phyloP scores from a whole-genome alignment of 2,888 invertebrate species.

The Andricus curvator region DNA sequence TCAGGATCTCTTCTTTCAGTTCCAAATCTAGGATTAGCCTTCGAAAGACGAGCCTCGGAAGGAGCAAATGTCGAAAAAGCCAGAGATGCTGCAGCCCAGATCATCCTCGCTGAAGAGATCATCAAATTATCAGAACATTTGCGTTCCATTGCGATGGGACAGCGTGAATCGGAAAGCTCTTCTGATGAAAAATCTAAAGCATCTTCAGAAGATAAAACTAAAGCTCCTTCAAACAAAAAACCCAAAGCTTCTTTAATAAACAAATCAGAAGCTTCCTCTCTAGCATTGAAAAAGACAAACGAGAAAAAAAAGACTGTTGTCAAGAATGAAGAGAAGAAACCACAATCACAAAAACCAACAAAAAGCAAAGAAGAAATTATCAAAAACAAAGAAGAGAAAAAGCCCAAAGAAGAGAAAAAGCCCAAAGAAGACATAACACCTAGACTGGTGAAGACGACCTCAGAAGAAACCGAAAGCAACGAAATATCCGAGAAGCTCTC shows the following conservation, averaged over 20 bases:
- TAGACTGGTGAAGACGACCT: background rate
- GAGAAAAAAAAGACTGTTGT: conserved; percentile 7
- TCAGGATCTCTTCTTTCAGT: conserved; percentile 46
- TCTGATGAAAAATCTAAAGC: background rate
- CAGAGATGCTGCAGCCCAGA: conserved; percentile 71
- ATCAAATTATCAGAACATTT: conserved; percentile 90
- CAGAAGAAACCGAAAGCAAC: conserved; percentile 58
- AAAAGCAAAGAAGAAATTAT: background rate
- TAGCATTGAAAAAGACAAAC: background rate
- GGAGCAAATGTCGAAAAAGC: conserved; percentile 74
- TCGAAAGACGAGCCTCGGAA: conserved; percentile 89
- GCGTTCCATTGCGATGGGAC: conserved; percentile 65
- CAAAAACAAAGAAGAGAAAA: background rate
- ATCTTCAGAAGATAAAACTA: conserved; percentile 25
- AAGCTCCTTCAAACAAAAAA: background rate
- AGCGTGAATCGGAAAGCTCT: background rate
- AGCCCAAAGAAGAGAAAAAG: background rate
- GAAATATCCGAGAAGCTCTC: conserved; percentile 74
- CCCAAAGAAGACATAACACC: background rate
- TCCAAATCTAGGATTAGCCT: conserved; percentile 72
- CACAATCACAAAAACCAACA: background rate
- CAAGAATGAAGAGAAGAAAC: conserved; percentile 12
- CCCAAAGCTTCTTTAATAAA: conserved; percentile 1
- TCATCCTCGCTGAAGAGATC: conserved; percentile 88
- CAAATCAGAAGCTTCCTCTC: background rate